phyloP scores from a whole-genome alignment of 2,797 vertebrate genomes.

The Sebastes trivittatus region DNA sequence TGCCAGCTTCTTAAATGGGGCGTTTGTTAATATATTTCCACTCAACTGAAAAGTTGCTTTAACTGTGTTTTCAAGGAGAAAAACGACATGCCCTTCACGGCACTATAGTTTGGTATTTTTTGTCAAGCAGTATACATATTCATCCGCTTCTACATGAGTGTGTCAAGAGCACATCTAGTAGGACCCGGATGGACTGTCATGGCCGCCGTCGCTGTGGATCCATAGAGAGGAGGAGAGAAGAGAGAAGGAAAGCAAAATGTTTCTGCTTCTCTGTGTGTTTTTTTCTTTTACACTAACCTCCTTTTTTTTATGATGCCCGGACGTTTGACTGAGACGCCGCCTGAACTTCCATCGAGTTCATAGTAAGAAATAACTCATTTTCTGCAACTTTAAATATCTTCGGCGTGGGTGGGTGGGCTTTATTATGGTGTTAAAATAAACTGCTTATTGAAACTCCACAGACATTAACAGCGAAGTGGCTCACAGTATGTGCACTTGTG shows the following conservation, averaged over 20 bases:
- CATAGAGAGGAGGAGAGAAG: conserved; percentile 83
- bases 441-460: conserved; percentile 59
- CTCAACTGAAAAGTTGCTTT: not conserved
- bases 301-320: conserved; percentile 24
- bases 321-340: conserved; percentile 19
- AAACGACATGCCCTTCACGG: not conserved
- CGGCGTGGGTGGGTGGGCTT: conserved; percentile 69
- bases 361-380: conserved; percentile 59
- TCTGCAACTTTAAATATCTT: conserved; percentile 65
- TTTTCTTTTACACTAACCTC: conserved; percentile 10
- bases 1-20: not conserved
- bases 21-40: not conserved
- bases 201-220: conserved; percentile 91
- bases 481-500: too few relatives aligned
- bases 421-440: conserved; percentile 63
- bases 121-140: conserved; percentile 73
- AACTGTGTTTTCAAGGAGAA: not conserved
- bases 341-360: conserved; percentile 60
- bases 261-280: conserved; percentile 44
- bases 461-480: too few relatives aligned
- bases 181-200: conserved; percentile 97
- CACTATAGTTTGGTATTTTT: conserved; percentile 53
- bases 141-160: conserved; percentile 78
- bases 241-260: conserved; percentile 84
- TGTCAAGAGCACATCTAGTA: conserved; percentile 57